Conservation (phyloP, 2,888 invertebrate genomes). For the Agrotis ipsilon region DNA sequence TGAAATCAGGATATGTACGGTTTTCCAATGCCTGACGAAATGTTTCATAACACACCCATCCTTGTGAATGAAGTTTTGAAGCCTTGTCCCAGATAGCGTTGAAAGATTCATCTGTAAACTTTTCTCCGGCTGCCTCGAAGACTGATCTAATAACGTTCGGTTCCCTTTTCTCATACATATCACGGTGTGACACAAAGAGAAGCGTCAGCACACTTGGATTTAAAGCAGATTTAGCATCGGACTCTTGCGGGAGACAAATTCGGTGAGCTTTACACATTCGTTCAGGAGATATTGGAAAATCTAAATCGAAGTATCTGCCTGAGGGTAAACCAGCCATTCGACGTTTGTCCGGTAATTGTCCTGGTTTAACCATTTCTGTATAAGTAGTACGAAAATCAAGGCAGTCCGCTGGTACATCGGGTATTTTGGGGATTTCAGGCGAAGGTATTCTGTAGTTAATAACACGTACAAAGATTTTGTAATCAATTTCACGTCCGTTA, state of each 20-base stretch:
- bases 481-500: constrained; percentile 85
- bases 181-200: constrained; percentile 80
- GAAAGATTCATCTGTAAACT: constrained; percentile 87
- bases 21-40: constrained; percentile 80
- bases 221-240: constrained; percentile 79
- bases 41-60: constrained; percentile 90
- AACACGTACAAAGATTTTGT: constrained; percentile 87
- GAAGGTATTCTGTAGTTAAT: constrained; percentile 85
- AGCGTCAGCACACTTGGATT: constrained; percentile 80
- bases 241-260: constrained; percentile 80
- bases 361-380: constrained; percentile 82
- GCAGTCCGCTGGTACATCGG: constrained; percentile 78
- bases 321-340: constrained; percentile 84
- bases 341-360: constrained; percentile 69
- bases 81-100: constrained; percentile 88
- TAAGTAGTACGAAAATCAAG: constrained; percentile 84
- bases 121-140: constrained; percentile 89
- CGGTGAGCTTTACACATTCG: constrained; percentile 75
- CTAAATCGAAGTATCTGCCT: constrained; percentile 83
- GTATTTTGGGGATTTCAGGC: constrained; percentile 83
- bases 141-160: constrained; percentile 80
- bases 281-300: constrained; percentile 81
- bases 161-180: constrained; percentile 83
- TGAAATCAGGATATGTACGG: constrained; percentile 30
- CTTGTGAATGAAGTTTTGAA: constrained; percentile 85